Evolutionary conservation across 2,113 vertebrate species (phyloP), one percentile per base, ranked within the genome.

Genomic region (Silurus meridionalis): DNA sequence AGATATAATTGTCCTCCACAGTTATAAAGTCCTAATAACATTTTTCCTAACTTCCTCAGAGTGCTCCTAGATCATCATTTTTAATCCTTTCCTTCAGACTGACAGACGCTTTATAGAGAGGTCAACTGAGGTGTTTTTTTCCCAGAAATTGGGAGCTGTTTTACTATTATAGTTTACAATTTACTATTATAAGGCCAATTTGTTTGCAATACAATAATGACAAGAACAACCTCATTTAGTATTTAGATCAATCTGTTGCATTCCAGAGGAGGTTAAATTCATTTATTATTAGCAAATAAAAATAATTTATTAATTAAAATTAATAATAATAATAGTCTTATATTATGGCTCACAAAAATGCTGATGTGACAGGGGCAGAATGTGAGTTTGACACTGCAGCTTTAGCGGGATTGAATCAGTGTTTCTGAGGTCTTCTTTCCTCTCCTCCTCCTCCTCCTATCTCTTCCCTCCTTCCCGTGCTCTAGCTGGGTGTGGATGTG

Each of bases 401-500:
- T 28, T 25, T 74, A 23, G 19, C 67, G 71, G 58, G n/a, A 21
- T 28, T 64, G 71, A 77, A 61, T 77, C 72, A 85, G 77, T 61
- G 23, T 85, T 48, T 63, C 82, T 86, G 77, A 82, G 85, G 72
- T 58, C 21, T 92, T 83, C 91, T 93, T 86, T 92, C 78, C 91
- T 91, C 89, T 85, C 90, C 87, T 92, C 15, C 52, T 92, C 15
- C 52, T 85, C 89, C 87, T 92, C 9, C 53, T 60, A 71, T 61
- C 78, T 37, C 85, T 89, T 77, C 90, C 89, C 92, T 90, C 89
- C 90, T 93, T 90, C 90, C 91, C 46, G 37, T 66, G 92, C 94
- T 92, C 17, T 93, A 97, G 93, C 94, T 95, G 85, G 96, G 96
- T 93, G 92, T 94, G 92, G 96, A 97, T 94, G 96, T 96, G 94